Base-by-base conservation (phyloP, 2,797 vertebrate genomes). In the Orientallactaga sibirica region DNA sequence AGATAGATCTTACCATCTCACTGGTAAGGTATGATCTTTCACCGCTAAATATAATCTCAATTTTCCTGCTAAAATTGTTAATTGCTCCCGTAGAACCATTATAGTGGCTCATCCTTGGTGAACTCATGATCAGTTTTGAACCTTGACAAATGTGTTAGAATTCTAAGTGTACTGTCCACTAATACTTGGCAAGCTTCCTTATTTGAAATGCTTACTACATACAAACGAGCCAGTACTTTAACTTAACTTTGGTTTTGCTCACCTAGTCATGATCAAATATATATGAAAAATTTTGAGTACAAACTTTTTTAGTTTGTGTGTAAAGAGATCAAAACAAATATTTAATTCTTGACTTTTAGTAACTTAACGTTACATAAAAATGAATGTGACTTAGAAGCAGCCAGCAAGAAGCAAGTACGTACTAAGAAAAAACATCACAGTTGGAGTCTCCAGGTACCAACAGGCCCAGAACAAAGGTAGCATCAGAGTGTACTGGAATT, bases 311-410 rank as follows among this genome's bases (percentile, higher is more conserved):
- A 70, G 15, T 73, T 90, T 16, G 9, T 93, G 10, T 84, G 16
- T 27, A 84, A 10, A 27, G 8, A 66, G 22, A 75, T 68, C 33
- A 81, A 61, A 9, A 11, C 80, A 74, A 90, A 79, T 25, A 41
- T 52, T 52, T 71, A 74, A 70, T 37, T 85, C 20, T 74, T 27
- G 6, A 79, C 18, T 48, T 85, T 91, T 76, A 92, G 12, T 66
- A 88, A 33, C 52, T 86, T 71, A 58, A 79, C 41, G n/a, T 43
- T 27, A 55, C 41, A 71, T 68, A 95, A 92, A 86, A 77, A 79
- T 88, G 5, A 88, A 88, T 88, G 62, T 84, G 64, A 93, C n/a
- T 62, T 79, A 80, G 52, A 70, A 80, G 14, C 67, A 80, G 25
- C 27, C 27, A 58, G 7, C 64, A 41, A 9, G 41, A 83, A 37